A percentile compares a stretch with the other conserved stretches of the same genome.
These are phyloP conservation scores for Chrysodeixis includens DNA, from an alignment of 2,888 invertebrate species.

Conservation along the genomic window DNA sequence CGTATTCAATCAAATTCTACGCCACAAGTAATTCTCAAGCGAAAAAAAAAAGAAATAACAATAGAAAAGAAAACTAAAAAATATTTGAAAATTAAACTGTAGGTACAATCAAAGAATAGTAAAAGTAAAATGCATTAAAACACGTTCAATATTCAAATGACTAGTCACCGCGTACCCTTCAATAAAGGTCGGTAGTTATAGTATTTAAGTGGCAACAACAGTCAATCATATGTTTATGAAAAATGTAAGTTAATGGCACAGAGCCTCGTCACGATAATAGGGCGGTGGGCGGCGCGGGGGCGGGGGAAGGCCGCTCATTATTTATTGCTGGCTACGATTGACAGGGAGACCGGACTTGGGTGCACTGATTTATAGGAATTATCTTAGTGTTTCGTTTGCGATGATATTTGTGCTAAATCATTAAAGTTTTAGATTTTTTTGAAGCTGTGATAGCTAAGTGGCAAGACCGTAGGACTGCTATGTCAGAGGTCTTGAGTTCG, in stretches of 20 bases:
- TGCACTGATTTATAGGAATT: background rate
- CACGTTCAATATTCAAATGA: background rate
- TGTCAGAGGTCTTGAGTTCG: no score
- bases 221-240: slow-evolving; percentile 5
- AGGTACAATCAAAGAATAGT: background rate
- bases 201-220: background rate
- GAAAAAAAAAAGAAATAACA: no score
- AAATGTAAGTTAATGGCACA: slow-evolving; percentile 1
- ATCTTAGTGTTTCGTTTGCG: no score
- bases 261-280: background rate
- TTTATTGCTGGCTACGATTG: slow-evolving; percentile 3
- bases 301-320: background rate
- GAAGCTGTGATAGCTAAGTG: no score
- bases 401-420: background rate
- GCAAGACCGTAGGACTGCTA: no score
- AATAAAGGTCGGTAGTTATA: background rate
- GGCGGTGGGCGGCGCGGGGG: background rate
- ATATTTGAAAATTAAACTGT: no score
- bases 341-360: background rate
- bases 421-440: no score
- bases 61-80: no score
- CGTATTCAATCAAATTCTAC: no score
- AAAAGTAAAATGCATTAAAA: no score
- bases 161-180: background rate
- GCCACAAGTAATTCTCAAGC: no score